Conservation (phyloP, 2,888 invertebrate species). For the Pyrocoelia pectoralis region DNA sequence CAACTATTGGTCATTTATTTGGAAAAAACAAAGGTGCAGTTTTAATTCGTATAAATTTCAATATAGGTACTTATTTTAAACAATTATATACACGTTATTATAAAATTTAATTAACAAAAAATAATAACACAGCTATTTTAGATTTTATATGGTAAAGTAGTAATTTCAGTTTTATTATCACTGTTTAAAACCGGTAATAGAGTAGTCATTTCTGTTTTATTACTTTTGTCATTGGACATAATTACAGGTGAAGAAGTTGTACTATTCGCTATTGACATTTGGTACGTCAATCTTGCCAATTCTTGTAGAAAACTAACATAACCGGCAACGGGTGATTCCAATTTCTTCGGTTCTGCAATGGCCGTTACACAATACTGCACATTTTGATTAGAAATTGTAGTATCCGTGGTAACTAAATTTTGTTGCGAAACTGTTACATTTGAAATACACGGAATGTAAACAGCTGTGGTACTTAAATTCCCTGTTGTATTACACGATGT, state of each 20-base stretch:
- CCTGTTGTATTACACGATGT: slow-evolving; percentile 47
- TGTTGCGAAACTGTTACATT: slow-evolving; percentile 39
- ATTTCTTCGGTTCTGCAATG: slow-evolving; percentile 25
- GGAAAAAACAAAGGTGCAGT: no score
- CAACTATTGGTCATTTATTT: no score
- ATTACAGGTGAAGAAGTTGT: neutral
- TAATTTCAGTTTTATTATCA: slow-evolving; percentile 7
- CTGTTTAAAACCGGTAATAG: neutral
- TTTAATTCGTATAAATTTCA: no score
- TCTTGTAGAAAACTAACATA: neutral
- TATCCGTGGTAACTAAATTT: neutral
- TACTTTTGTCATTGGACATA: neutral
- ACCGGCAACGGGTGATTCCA: slow-evolving; percentile 7
- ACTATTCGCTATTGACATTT: neutral
- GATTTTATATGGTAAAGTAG: neutral
- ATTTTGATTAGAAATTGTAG: neutral
- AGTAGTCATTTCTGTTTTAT: slow-evolving; percentile 5
- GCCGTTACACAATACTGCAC: slow-evolving; percentile 28
- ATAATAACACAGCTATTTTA: neutral
- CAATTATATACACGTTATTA: no score
- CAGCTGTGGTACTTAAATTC: slow-evolving; percentile 43
- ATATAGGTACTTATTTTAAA: no score
- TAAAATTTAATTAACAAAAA: neutral
- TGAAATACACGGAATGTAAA: slow-evolving; percentile 52
- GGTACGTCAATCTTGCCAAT: neutral